phyloP scores from a whole-genome alignment of 2,113 vertebrate genomes.

The Chaenocephalus aceratus region DNA sequence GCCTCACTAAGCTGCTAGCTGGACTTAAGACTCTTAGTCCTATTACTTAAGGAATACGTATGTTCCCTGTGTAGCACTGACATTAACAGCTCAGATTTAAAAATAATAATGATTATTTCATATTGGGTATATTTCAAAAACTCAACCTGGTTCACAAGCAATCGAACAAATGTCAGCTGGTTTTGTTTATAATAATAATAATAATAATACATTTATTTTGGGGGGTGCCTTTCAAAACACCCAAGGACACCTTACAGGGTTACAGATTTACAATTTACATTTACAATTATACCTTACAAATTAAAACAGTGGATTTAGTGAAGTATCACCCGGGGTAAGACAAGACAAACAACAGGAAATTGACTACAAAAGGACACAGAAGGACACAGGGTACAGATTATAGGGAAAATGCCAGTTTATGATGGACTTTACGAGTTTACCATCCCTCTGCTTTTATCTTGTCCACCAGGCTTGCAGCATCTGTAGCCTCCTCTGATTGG shows the following conservation, averaged over 20 bases:
- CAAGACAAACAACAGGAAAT: too few species aligned
- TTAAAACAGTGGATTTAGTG: too few species aligned
- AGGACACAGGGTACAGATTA: too few species aligned
- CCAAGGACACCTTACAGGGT: too few species aligned
- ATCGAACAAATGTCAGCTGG: neutral
- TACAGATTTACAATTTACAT: too few species aligned
- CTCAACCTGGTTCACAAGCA: neutral
- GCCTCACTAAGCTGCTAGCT: neutral
- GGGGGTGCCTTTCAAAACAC: too few species aligned
- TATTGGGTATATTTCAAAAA: too few species aligned
- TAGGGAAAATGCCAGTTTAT: too few species aligned
- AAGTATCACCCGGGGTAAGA: too few species aligned
- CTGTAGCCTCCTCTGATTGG: neutral
- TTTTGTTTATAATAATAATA: neutral
- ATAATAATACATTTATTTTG: too few species aligned
- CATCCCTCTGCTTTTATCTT: neutral
- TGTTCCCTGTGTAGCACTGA: neutral
- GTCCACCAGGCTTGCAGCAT: conserved; percentile 1
- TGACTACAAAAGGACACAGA: too few species aligned
- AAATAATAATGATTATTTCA: neutral
- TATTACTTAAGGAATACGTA: neutral
- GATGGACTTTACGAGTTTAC: neutral
- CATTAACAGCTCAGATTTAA: neutral
- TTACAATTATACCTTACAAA: too few species aligned
- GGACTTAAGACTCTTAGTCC: neutral